Conservation (phyloP, 2,888 invertebrate species). For the Ectemnius lituratus region DNA sequence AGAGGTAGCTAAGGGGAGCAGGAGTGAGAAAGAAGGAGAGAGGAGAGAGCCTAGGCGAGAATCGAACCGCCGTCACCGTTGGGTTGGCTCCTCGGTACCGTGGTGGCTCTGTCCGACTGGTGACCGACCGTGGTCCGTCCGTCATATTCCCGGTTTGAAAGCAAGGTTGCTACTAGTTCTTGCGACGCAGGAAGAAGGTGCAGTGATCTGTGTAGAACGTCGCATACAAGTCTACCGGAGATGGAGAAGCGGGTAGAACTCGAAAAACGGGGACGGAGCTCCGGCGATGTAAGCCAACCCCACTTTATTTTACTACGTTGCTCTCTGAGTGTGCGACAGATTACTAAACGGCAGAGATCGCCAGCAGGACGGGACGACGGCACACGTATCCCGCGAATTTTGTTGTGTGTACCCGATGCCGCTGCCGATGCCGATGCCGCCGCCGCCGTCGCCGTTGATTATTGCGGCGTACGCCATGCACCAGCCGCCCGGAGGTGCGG, state of each 20-base stretch:
- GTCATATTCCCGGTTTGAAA: slow-evolving; percentile 76
- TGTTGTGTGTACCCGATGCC: slow-evolving; percentile 47
- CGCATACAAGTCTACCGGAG: slow-evolving; percentile 63
- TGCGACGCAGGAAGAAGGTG: slow-evolving; percentile 74
- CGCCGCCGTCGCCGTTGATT: background rate
- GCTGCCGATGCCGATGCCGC: slow-evolving; percentile 7
- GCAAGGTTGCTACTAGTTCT: slow-evolving; percentile 74
- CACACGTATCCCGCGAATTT: slow-evolving; percentile 34
- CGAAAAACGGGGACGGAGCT: slow-evolving; percentile 94
- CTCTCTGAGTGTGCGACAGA: slow-evolving; percentile 16
- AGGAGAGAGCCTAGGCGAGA: slow-evolving; percentile 67
- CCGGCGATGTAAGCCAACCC: slow-evolving; percentile 88
- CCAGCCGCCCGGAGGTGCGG: too few species aligned
- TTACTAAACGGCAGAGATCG: slow-evolving; percentile 8
- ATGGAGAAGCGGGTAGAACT: slow-evolving; percentile 98
- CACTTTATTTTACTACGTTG: slow-evolving; percentile 59
- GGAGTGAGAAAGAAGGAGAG: background rate
- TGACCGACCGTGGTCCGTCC: slow-evolving; percentile 73
- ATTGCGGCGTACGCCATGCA: too few species aligned
- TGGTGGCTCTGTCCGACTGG: slow-evolving; percentile 68
- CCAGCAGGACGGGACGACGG: slow-evolving; percentile 23
- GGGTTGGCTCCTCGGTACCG: slow-evolving; percentile 65
- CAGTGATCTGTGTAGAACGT: slow-evolving; percentile 58
- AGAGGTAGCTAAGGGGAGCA: background rate
- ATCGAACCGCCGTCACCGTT: slow-evolving; percentile 72